Conservation (phyloP, 2,888 invertebrate species). For the Apotomis betuletana region DNA sequence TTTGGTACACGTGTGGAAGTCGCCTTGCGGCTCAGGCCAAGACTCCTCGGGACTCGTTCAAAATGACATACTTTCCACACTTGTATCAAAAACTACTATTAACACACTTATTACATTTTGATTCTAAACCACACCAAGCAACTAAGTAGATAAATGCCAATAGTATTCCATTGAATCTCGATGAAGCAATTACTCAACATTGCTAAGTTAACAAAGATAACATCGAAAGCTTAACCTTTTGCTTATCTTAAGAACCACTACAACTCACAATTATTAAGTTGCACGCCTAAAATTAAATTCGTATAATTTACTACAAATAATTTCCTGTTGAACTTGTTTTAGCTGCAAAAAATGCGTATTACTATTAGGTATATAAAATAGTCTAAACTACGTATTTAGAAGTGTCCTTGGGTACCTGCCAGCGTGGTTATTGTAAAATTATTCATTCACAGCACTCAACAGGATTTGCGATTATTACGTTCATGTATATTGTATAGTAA, state of each 20-base stretch:
- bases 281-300: constrained; percentile 22
- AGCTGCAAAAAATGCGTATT: constrained; percentile 28
- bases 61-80: too few species aligned
- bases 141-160: constrained; percentile 12
- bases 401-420: constrained; percentile 22
- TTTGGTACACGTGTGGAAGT: too few species aligned
- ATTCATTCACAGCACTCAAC: constrained; percentile 28
- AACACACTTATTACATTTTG: too few species aligned
- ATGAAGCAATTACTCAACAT: constrained; percentile 29
- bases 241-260: constrained; percentile 24
- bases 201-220: constrained; percentile 9
- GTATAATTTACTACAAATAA: constrained; percentile 9
- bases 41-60: too few species aligned
- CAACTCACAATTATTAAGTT: constrained; percentile 24
- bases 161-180: constrained; percentile 20
- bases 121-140: background rate
- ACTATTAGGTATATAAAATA: constrained; percentile 33
- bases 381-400: constrained; percentile 22
- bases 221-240: constrained; percentile 32
- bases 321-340: constrained; percentile 36
- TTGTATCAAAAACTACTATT: too few species aligned
- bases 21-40: too few species aligned
- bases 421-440: constrained; percentile 24
- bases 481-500: background rate
- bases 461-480: constrained; percentile 17